Evolutionary conservation across 1,140 invertebrate species (phyloP).

Genomic region (Cepaea nemoralis): DNA sequence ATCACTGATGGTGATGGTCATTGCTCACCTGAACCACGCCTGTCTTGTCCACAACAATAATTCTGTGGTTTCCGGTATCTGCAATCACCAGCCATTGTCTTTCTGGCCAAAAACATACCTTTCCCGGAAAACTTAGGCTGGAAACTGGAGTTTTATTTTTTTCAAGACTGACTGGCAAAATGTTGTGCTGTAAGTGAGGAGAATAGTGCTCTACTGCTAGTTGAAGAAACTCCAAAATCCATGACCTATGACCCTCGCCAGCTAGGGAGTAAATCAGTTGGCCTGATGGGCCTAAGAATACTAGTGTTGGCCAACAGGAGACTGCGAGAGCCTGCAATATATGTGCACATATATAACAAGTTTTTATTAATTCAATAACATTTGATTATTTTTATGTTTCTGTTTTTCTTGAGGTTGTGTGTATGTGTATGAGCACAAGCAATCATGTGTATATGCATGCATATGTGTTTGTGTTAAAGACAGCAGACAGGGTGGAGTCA

Average conservation of each 20-base stretch:
- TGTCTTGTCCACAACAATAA: slow-evolving; percentile 71
- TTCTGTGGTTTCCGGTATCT: slow-evolving; percentile 73
- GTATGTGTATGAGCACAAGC: too few species aligned
- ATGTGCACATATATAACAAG: neutral
- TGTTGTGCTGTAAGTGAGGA: slow-evolving; percentile 70
- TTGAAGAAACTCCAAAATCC: slow-evolving; percentile 79
- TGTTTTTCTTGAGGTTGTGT: too few species aligned
- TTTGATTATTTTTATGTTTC: too few species aligned
- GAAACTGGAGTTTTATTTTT: slow-evolving; percentile 52
- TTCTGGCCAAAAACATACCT: slow-evolving; percentile 56
- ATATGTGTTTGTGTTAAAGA: too few species aligned
- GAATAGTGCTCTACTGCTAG: slow-evolving; percentile 79
- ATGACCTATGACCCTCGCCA: slow-evolving; percentile 86
- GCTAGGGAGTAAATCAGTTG: slow-evolving; percentile 80
- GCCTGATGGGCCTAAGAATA: slow-evolving; percentile 81
- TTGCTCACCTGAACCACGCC: slow-evolving; percentile 77
- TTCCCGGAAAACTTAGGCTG: slow-evolving; percentile 74
- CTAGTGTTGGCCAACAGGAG: slow-evolving; percentile 91
- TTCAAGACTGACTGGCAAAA: slow-evolving; percentile 51
- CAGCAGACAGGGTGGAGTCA: too few species aligned
- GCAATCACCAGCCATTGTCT: slow-evolving; percentile 67
- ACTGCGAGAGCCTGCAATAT: slow-evolving; percentile 53
- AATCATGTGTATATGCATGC: too few species aligned
- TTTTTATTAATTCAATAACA: too few species aligned
- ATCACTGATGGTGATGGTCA: neutral